Percentiles rank a stretch among this genome's conserved stretches.
phyloP scores from a whole-genome alignment of 1,140 invertebrate genomes.

The Phocides pigmalion region DNA sequence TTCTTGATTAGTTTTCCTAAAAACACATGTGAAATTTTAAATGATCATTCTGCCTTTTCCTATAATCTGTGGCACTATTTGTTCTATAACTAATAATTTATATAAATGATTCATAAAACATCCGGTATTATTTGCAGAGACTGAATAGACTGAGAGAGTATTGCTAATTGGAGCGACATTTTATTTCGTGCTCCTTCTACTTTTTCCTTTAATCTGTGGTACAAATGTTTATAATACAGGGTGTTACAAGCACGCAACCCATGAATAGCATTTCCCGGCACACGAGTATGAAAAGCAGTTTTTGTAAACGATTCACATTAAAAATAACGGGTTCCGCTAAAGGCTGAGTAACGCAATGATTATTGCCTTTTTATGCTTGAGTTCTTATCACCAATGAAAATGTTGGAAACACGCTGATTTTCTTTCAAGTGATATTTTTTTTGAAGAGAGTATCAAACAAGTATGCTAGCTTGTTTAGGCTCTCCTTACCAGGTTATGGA shows the following conservation, averaged over 20 bases:
- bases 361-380: conserved; percentile 14
- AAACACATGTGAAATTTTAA: no score
- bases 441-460: no score
- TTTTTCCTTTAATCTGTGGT: background rate
- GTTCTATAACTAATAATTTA: no score
- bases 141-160: no score
- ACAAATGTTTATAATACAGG: background rate
- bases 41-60: no score
- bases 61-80: no score
- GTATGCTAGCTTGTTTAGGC: no score
- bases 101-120: no score
- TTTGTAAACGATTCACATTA: conserved; percentile 16
- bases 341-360: conserved; percentile 24
- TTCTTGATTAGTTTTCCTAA: no score
- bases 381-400: background rate
- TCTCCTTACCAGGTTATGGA: no score
- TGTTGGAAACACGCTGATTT: background rate
- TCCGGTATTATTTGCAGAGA: no score
- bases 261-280: background rate
- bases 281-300: conserved; percentile 20
- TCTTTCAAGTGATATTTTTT: background rate
- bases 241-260: background rate
- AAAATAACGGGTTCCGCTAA: conserved; percentile 17
- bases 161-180: no score
- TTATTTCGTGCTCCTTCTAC: background rate